phyloP scores from a whole-genome alignment of 2,888 invertebrate genomes.

The Drosophila neoperkinsi region DNA sequence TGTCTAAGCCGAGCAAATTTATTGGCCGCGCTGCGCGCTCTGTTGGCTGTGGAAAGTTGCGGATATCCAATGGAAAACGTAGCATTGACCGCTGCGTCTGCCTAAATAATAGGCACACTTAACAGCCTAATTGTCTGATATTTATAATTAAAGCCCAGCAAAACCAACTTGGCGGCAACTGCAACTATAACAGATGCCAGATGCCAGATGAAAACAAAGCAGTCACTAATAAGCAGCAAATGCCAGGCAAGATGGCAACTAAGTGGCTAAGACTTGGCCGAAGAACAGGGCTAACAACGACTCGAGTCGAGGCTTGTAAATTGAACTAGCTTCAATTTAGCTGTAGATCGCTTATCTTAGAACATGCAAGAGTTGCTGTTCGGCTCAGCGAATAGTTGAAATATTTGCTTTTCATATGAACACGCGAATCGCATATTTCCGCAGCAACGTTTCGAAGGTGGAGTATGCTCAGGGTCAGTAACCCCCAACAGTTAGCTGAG shows the following conservation, averaged over 20 bases:
- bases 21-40: slow-evolving; percentile 41
- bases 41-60: slow-evolving; percentile 33
- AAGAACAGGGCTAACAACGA: slow-evolving; percentile 37
- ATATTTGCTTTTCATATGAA: slow-evolving; percentile 56
- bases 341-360: slow-evolving; percentile 58
- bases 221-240: slow-evolving; percentile 61
- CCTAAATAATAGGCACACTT: slow-evolving; percentile 68
- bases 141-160: slow-evolving; percentile 64
- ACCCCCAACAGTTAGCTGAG: slow-evolving; percentile 29
- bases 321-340: slow-evolving; percentile 72
- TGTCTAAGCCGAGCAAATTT: slow-evolving; percentile 69
- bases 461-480: slow-evolving; percentile 46
- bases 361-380: slow-evolving; percentile 10
- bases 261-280: slow-evolving; percentile 28
- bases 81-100: slow-evolving; percentile 38
- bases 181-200: slow-evolving; percentile 49
- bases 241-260: slow-evolving; percentile 39
- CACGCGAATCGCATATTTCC: slow-evolving; percentile 56
- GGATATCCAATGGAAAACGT: slow-evolving; percentile 21
- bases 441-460: background rate
- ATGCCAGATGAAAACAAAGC: slow-evolving; percentile 46
- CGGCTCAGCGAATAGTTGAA: slow-evolving; percentile 48
- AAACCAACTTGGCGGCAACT: slow-evolving; percentile 14
- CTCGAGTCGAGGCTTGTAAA: slow-evolving; percentile 46
- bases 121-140: slow-evolving; percentile 67